These are phyloP conservation scores for Byasa hedistus DNA, from an alignment of 2,888 invertebrate species.

Conservation along the genomic window DNA sequence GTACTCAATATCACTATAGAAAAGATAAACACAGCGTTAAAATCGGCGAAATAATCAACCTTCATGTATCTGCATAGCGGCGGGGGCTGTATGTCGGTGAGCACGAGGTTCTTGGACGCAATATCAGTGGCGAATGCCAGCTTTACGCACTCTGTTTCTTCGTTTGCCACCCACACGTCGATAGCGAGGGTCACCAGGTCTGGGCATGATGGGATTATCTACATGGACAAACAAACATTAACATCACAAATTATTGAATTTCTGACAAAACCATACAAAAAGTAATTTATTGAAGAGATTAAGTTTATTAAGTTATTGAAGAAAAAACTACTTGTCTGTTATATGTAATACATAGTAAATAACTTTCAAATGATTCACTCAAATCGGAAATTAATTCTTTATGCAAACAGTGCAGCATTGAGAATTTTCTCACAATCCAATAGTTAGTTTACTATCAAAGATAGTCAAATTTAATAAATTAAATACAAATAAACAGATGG, in stretches of 20 bases:
- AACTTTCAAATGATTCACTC: too few relatives aligned
- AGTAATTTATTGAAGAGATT: too few relatives aligned
- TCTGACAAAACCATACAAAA: too few relatives aligned
- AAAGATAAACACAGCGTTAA: neutral
- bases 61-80: constrained; percentile 94
- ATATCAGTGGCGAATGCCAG: constrained; percentile 93
- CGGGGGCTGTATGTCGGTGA: constrained; percentile 94
- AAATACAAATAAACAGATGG: neutral
- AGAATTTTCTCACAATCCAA: too few relatives aligned
- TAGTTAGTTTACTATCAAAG: neutral
- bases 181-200: constrained; percentile 92
- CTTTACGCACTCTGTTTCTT: constrained; percentile 91
- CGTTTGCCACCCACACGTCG: constrained; percentile 93
- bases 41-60: constrained; percentile 66
- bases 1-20: neutral
- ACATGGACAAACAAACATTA: neutral
- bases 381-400: too few relatives aligned
- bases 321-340: too few relatives aligned
- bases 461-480: neutral
- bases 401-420: too few relatives aligned
- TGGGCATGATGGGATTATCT: constrained; percentile 88
- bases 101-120: constrained; percentile 89
- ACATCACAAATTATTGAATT: too few relatives aligned
- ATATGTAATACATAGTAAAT: too few relatives aligned
- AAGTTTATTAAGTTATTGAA: too few relatives aligned